Base-by-base conservation (phyloP, 2,113 vertebrate species). In the Geothlypis trichas region DNA sequence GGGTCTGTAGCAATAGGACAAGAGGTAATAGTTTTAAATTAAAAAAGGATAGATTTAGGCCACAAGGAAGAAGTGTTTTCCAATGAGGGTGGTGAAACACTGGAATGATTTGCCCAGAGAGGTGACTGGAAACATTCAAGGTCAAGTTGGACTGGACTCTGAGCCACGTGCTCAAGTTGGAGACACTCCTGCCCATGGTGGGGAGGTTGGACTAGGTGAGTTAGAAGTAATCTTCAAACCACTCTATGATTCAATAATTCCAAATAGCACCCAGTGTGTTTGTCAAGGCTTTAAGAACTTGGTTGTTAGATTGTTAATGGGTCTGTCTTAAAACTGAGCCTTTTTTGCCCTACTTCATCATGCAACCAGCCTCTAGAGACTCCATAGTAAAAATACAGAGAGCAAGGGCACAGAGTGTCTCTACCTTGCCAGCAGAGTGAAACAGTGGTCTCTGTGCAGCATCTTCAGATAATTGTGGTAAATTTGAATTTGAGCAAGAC, bases 371-470 rank as follows among this genome's bases (percentile, higher is more conserved):
- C 35, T 72, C 44, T 39, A 42, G 37, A 84, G 49, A 69, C 13
- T 26, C 27, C 5, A 4, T 1, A 69, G 21, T 8, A 61, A 13
- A 57, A 73, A 4, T 4, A 30, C 8, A n/a, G 39, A 76, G 15
- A 61, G 30, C 12, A 66, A 5, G 1, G 8, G 17, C 13, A 22
- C 12, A 72, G 59, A 37, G 20, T 11, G 5, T 20, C 39, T 83
- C 58, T 55, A 2, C 13, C 28, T 75, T 37, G 20, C 16, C 41
- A 22, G 28, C 14, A 65, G 47, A 26, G 19, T 30, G 59, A 77
- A 93, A 57, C 1, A 7, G 10, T 8, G 14, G 1, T 31, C 13
- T 55, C 23, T 55, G 1, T 13, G 11, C 1, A 2, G 0, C 0
- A 39, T 9, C 30, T 47, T 15, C 28, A 22, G 24, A 35, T 23